These are phyloP conservation scores for Scaptomyza hsui DNA, from an alignment of 1,140 invertebrate genomes.

Conservation along the genomic window DNA sequence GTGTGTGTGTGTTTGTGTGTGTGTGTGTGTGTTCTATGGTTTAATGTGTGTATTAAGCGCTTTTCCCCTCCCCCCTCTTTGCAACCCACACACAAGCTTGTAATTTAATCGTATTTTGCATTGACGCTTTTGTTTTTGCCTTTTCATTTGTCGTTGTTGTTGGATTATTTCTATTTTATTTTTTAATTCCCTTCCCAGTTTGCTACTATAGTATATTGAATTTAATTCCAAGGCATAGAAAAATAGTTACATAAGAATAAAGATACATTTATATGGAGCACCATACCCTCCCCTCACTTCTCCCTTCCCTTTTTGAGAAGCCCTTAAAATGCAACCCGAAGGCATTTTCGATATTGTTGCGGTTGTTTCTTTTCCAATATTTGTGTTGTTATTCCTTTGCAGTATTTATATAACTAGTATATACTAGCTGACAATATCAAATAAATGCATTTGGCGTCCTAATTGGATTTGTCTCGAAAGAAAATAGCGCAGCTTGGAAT, in stretches of 20 bases:
- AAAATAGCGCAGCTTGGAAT: neutral
- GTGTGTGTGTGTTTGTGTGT: slow-evolving; percentile 12
- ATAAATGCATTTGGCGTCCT: slow-evolving; percentile 48
- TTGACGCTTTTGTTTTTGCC: slow-evolving; percentile 53
- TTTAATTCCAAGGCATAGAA: slow-evolving; percentile 76
- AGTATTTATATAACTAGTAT: slow-evolving; percentile 27
- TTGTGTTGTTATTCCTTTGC: slow-evolving; percentile 1
- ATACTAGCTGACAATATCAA: slow-evolving; percentile 49
- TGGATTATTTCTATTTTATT: slow-evolving; percentile 46
- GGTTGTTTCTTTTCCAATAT: slow-evolving; percentile 20
- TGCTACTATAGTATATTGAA: slow-evolving; percentile 31
- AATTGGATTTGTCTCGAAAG: slow-evolving; percentile 63
- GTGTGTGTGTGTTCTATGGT: slow-evolving; percentile 48
- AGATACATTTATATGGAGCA: slow-evolving; percentile 57
- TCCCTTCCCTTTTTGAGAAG: slow-evolving; percentile 29
- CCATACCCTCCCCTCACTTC: neutral
- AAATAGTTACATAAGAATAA: slow-evolving; percentile 61
- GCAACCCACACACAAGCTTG: slow-evolving; percentile 57
- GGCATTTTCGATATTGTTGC: slow-evolving; percentile 72
- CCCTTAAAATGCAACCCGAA: slow-evolving; percentile 53
- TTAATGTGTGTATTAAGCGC: slow-evolving; percentile 63
- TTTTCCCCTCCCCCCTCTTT: neutral
- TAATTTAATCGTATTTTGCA: slow-evolving; percentile 80
- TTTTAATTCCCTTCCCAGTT: slow-evolving; percentile 39
- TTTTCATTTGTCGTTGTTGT: slow-evolving; percentile 34